Evolutionary conservation across 1,140 invertebrate genomes (phyloP).

Genomic region (Spodoptera frugiperda): DNA sequence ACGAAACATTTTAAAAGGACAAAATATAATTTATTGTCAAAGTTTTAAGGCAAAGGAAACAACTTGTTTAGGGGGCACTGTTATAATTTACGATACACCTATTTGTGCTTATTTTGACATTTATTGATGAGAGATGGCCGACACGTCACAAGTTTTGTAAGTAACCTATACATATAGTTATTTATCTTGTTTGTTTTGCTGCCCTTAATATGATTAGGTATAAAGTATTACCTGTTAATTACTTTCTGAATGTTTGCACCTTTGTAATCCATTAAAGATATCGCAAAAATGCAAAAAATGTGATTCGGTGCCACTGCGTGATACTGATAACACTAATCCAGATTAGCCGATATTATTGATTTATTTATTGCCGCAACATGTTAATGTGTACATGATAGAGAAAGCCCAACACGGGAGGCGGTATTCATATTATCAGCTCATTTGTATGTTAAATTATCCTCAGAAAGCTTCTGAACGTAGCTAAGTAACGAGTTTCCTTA

Average conservation of each 20-base stretch:
- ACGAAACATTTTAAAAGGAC: conserved; percentile 18
- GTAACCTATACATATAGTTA: not conserved
- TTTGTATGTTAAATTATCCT: conserved; percentile 38
- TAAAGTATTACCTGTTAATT: no score
- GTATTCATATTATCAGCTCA: conserved; percentile 14
- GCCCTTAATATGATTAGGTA: no score
- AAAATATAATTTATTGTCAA: conserved; percentile 42
- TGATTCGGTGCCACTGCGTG: not conserved
- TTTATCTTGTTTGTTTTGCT: conserved; percentile 6
- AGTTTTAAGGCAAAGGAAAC: conserved; percentile 33
- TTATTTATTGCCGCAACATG: not conserved
- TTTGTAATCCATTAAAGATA: not conserved
- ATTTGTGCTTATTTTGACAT: conserved; percentile 34
- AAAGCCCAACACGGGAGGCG: not conserved
- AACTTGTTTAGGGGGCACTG: conserved; percentile 29
- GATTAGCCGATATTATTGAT: not conserved
- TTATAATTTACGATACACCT: conserved; percentile 34
- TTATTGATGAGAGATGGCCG: conserved; percentile 24
- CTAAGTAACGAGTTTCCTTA: conserved; percentile 26
- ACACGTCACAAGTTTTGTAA: not conserved
- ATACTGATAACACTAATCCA: not conserved
- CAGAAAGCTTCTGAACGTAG: conserved; percentile 12
- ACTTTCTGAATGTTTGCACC: not conserved
- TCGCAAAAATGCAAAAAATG: not conserved
- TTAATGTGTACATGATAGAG: not conserved